Conservation (phyloP, 2,113 vertebrate genomes). For the Hyperopisus bebe region DNA sequence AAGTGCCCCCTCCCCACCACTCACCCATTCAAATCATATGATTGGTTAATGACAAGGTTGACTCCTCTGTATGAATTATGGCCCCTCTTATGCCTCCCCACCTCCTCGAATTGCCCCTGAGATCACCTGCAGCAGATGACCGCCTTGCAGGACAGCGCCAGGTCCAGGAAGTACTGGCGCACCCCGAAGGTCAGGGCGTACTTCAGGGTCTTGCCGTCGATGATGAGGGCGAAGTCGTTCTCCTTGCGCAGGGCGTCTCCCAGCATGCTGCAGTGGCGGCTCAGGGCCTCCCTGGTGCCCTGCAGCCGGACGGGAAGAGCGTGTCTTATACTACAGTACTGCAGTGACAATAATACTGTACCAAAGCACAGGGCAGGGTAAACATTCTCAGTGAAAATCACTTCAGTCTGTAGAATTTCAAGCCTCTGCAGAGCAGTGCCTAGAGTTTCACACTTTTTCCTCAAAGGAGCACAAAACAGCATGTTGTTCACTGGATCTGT, state of each 20-base stretch:
- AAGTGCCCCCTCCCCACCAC: background rate
- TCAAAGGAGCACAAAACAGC: background rate
- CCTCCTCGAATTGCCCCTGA: background rate
- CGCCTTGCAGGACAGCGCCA: conserved; percentile 94
- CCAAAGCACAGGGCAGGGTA: no score
- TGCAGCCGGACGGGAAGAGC: conserved; percentile 37
- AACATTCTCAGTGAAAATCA: background rate
- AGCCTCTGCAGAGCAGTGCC: background rate
- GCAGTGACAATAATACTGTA: background rate
- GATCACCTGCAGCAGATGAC: conserved; percentile 98
- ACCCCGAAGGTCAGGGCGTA: conserved; percentile 94
- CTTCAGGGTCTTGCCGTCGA: conserved; percentile 95
- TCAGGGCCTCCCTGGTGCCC: conserved; percentile 84
- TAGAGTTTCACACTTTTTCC: background rate
- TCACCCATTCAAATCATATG: background rate
- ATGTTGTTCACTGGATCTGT: background rate
- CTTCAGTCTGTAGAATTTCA: background rate
- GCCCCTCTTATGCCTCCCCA: background rate
- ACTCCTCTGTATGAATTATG: background rate
- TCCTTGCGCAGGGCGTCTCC: conserved; percentile 91
- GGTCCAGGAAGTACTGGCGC: conserved; percentile 91
- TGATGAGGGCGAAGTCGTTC: conserved; percentile 94
- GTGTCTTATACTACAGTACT: background rate
- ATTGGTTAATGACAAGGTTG: background rate
- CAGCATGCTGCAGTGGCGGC: conserved; percentile 81